Evolutionary conservation across 2,888 invertebrate species (phyloP).

Genomic region (Amblyjoppa fuscipennis): DNA sequence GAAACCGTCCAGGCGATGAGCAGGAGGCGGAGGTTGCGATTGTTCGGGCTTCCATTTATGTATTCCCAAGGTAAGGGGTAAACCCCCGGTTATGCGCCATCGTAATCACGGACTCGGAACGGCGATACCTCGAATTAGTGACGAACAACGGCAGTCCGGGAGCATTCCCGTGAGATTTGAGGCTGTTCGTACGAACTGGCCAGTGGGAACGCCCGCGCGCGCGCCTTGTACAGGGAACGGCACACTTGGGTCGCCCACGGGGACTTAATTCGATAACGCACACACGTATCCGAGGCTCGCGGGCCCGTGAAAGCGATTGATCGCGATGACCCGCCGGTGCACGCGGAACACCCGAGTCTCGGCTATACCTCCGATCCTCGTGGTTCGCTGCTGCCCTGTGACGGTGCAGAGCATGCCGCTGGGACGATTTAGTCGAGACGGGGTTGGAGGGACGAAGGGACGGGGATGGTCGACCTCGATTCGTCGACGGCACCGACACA

Average conservation of each 20-base stretch:
- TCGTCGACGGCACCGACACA: constrained; percentile 4
- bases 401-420: constrained; percentile 41
- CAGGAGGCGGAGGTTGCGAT: constrained; percentile 16
- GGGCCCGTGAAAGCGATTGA: constrained; percentile 50
- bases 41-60: constrained; percentile 51
- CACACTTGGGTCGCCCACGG: constrained; percentile 13
- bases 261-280: constrained; percentile 68
- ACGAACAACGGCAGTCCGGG: constrained; percentile 46
- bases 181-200: constrained; percentile 5
- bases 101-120: constrained; percentile 65
- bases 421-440: constrained; percentile 54
- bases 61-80: constrained; percentile 36
- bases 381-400: neutral
- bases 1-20: neutral
- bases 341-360: constrained; percentile 45
- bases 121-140: constrained; percentile 68
- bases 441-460: neutral
- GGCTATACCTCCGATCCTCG: constrained; percentile 26
- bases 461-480: constrained; percentile 34
- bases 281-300: constrained; percentile 23
- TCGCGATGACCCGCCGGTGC: constrained; percentile 50
- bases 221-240: neutral
- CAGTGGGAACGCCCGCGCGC: neutral
- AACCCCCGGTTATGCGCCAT: constrained; percentile 20
- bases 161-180: constrained; percentile 58